phyloP scores from a whole-genome alignment of 2,113 vertebrate species.

The Takifugu bimaculatus region DNA sequence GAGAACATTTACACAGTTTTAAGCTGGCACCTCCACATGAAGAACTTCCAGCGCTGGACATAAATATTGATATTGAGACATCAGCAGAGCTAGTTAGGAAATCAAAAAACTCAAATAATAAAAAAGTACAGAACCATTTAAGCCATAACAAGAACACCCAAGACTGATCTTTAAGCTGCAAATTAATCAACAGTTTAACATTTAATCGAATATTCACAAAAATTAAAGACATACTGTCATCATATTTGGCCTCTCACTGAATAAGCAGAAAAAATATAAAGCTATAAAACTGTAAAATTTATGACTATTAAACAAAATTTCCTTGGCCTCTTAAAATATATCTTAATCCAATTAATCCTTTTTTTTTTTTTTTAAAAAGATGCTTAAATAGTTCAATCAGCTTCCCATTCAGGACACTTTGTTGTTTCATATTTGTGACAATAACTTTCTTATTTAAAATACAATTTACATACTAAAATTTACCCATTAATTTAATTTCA shows the following conservation, averaged over 20 bases:
- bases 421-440: constrained; percentile 20
- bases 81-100: constrained; percentile 29
- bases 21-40: constrained; percentile 47
- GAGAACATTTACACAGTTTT: constrained; percentile 59
- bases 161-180: background rate
- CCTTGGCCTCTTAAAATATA: constrained; percentile 16
- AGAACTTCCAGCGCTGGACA: constrained; percentile 44
- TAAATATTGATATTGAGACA: constrained; percentile 23
- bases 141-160: background rate
- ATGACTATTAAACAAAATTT: background rate
- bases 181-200: background rate
- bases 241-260: background rate
- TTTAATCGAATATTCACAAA: too few species aligned
- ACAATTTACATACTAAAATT: constrained; percentile 5
- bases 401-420: background rate
- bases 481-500: constrained; percentile 6
- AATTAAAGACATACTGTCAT: too few species aligned
- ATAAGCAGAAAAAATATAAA: background rate
- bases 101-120: background rate
- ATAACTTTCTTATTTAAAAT: constrained; percentile 19
- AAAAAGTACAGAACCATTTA: background rate
- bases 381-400: background rate
- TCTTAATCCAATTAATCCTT: constrained; percentile 8
- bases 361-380: background rate
- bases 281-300: constrained; percentile 3